Conservation (phyloP, 2,797 vertebrate genomes). For the Poeciliopsis infans region DNA sequence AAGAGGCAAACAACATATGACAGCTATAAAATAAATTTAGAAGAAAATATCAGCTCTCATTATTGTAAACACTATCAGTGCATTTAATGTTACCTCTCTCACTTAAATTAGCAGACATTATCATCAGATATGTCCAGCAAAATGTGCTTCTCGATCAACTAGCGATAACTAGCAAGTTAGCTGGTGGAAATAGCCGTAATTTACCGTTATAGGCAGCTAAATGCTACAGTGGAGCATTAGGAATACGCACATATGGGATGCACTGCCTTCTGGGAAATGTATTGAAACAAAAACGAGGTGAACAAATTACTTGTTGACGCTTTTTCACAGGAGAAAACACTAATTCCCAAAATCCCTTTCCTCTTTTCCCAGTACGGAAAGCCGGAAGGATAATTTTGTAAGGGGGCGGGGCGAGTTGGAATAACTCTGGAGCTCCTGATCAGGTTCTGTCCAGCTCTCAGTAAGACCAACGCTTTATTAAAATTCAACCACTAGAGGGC, state of each 20-base stretch:
- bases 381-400: neutral
- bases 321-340: conserved; percentile 1
- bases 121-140: conserved; percentile 14
- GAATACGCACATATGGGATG: neutral
- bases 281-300: neutral
- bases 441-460: neutral
- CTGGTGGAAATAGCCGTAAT: neutral
- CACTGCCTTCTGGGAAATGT: conserved; percentile 68
- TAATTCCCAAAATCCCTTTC: conserved; percentile 61
- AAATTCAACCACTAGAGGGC: conserved; percentile 50
- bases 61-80: neutral
- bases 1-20: neutral
- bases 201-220: neutral
- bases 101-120: conserved; percentile 8
- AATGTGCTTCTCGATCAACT: neutral
- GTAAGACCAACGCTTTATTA: neutral
- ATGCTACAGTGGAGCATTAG: neutral
- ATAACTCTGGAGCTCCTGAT: neutral
- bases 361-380: neutral
- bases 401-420: too few species aligned
- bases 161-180: neutral
- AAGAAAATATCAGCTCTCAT: neutral
- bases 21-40: neutral
- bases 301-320: too few species aligned
- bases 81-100: conserved; percentile 5